These are phyloP conservation scores for Drosophila quinaria DNA, from an alignment of 2,888 invertebrate genomes.

Conservation along the genomic window DNA sequence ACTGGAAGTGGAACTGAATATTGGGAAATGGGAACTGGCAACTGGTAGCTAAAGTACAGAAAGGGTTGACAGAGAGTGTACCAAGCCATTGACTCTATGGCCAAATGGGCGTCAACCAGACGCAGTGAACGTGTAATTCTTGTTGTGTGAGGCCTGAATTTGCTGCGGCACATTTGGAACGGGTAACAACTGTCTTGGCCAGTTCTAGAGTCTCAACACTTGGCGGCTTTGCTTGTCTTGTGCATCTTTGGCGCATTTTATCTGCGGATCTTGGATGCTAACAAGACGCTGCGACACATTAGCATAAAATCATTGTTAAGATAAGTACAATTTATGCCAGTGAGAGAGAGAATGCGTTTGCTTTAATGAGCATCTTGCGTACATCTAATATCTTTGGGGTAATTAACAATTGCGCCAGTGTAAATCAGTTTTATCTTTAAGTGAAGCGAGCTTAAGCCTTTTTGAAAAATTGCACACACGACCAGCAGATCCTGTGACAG, in stretches of 20 bases:
- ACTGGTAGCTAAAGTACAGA: slow-evolving; percentile 30
- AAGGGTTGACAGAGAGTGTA: slow-evolving; percentile 53
- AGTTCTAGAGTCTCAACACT: slow-evolving; percentile 18
- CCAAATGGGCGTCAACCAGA: slow-evolving; percentile 58
- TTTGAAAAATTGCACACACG: slow-evolving; percentile 69
- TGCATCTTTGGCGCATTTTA: slow-evolving; percentile 52
- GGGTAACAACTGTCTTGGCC: slow-evolving; percentile 35
- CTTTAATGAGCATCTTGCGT: slow-evolving; percentile 51
- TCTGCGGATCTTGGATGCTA: slow-evolving; percentile 63
- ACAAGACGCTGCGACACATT: slow-evolving; percentile 79
- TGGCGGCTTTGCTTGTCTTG: slow-evolving; percentile 49
- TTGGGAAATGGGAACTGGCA: slow-evolving; percentile 10
- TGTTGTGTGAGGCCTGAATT: slow-evolving; percentile 16
- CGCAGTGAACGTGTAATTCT: slow-evolving; percentile 25
- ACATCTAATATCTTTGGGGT: slow-evolving; percentile 43
- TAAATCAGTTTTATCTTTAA: slow-evolving; percentile 73
- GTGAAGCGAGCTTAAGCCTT: slow-evolving; percentile 44
- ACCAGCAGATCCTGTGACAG: slow-evolving; percentile 41
- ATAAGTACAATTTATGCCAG: slow-evolving; percentile 61
- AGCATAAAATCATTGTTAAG: slow-evolving; percentile 83
- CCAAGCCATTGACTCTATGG: slow-evolving; percentile 18
- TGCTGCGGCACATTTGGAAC: slow-evolving; percentile 1
- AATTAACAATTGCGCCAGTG: slow-evolving; percentile 68
- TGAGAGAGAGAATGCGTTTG: slow-evolving; percentile 36
- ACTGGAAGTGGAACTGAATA: slow-evolving; percentile 34